A percentile compares a stretch with the other conserved stretches of the same genome.
phyloP scores from a whole-genome alignment of 1,140 invertebrate species.

The Ruditapes philippinarum region DNA sequence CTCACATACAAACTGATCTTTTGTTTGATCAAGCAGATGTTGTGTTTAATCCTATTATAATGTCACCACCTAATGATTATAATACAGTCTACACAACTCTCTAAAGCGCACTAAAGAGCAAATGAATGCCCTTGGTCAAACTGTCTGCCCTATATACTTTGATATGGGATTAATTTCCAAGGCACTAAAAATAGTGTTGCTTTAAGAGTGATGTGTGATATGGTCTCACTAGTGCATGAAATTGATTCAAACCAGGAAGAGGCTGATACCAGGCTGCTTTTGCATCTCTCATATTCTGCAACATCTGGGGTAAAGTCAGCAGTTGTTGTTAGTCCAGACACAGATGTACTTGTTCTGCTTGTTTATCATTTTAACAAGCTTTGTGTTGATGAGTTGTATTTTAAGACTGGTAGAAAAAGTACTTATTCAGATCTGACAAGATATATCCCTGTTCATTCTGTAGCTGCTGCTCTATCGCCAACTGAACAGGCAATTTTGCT shows the following conservation, averaged over 20 bases:
- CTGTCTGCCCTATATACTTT: neutral
- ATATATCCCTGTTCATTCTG: conserved; percentile 31
- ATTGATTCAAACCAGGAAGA: neutral
- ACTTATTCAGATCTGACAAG: neutral
- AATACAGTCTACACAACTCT: conserved; percentile 48
- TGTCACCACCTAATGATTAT: conserved; percentile 18
- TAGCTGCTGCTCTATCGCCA: neutral
- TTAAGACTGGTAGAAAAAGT: neutral
- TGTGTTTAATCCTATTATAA: conserved; percentile 29
- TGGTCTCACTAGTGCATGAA: neutral
- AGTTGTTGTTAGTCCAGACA: neutral
- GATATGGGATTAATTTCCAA: conserved; percentile 40
- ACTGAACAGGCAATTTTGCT: neutral
- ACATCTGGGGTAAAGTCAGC: too few species aligned
- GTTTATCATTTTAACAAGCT: neutral
- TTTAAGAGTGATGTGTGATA: neutral
- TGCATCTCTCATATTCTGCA: neutral
- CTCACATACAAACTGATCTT: neutral
- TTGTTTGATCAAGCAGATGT: neutral
- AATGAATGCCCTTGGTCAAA: too few species aligned
- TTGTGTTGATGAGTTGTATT: neutral
- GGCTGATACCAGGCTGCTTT: neutral
- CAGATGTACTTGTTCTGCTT: conserved; percentile 3
- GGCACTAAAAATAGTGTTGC: conserved; percentile 17
- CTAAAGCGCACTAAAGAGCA: neutral